Conservation (phyloP, 92 coral and sea anemone species). For the Zoanthus gigantus region DNA sequence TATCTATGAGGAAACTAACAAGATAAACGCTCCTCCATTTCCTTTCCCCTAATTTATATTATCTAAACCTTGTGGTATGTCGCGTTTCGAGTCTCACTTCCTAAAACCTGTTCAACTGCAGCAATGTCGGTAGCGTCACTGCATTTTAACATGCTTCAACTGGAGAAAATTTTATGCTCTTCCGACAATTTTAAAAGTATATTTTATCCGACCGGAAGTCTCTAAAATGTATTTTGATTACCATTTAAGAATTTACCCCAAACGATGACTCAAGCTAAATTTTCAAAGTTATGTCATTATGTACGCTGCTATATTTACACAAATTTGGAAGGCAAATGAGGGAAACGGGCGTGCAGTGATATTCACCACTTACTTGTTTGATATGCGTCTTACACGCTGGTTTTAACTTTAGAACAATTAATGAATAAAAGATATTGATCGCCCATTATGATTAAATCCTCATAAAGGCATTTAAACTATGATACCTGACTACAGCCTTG, state of each 20-base stretch:
- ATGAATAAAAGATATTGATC: neutral
- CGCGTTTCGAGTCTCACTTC: neutral
- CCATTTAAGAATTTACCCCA: neutral
- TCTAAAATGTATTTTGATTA: no score
- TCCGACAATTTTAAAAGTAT: no score
- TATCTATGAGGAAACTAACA: neutral
- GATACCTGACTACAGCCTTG: no score
- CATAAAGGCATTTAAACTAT: neutral
- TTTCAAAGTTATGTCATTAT: neutral
- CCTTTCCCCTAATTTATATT: neutral
- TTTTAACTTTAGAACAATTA: neutral
- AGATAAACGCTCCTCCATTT: neutral
- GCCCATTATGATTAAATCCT: neutral
- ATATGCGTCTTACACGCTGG: neutral
- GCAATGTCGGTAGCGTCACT: no score
- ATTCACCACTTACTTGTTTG: neutral
- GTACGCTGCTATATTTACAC: neutral
- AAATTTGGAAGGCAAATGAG: neutral
- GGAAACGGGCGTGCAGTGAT: neutral
- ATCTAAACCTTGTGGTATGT: neutral
- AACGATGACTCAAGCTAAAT: neutral
- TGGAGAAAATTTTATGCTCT: no score
- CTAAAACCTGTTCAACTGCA: no score
- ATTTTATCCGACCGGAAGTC: no score
- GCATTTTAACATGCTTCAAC: no score